These are phyloP conservation scores for Ptilodon capucinus DNA, from an alignment of 2,888 invertebrate genomes.

Conservation along the genomic window DNA sequence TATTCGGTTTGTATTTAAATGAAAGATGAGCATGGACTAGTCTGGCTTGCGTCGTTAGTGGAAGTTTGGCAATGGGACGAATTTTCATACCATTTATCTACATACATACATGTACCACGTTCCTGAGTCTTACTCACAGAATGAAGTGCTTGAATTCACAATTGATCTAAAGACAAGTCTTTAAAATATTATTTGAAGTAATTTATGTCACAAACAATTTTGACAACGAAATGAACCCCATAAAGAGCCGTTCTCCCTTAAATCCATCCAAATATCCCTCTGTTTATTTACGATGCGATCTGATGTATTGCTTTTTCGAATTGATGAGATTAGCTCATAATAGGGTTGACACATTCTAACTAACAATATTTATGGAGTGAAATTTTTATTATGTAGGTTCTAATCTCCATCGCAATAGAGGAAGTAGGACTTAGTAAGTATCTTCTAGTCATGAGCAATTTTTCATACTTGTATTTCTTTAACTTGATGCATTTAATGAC, in stretches of 20 bases:
- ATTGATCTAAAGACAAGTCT: no score
- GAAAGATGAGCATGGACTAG: background rate
- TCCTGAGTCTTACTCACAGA: no score
- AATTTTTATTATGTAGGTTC: background rate
- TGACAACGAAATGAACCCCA: background rate
- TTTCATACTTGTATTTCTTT: no score
- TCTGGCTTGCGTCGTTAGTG: background rate
- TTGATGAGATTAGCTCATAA: slow-evolving; percentile 8
- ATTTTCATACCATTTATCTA: background rate
- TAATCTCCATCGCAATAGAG: no score
- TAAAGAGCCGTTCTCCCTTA: background rate
- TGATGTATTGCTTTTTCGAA: slow-evolving; percentile 17
- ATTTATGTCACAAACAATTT: background rate
- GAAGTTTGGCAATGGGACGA: background rate
- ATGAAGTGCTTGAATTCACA: no score
- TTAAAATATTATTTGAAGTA: background rate
- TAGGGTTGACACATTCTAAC: background rate
- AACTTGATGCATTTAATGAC: no score
- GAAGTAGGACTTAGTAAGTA: no score
- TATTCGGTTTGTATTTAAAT: slow-evolving; percentile 2
- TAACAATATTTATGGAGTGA: background rate
- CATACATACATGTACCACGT: no score
- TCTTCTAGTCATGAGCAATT: no score
- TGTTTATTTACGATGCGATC: slow-evolving; percentile 8
- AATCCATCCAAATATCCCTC: background rate